These are phyloP conservation scores for Spondyliosoma cantharus DNA, from an alignment of 2,797 vertebrate species.

Conservation along the genomic window DNA sequence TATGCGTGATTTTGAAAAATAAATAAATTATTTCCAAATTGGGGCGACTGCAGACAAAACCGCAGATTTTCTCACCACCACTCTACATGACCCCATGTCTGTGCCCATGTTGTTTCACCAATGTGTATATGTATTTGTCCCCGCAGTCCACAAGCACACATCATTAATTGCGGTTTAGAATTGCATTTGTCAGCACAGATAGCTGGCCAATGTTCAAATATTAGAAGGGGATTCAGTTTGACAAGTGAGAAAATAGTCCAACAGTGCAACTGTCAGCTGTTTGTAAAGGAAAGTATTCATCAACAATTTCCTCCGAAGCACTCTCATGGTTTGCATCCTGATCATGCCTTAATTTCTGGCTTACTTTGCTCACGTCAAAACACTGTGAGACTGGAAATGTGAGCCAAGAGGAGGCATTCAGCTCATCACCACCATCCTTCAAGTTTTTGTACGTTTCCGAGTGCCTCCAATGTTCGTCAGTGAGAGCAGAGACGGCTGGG, in stretches of 20 bases:
- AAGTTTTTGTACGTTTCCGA: conserved; percentile 73
- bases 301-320: conserved; percentile 50
- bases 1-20: no score
- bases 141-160: conserved; percentile 8
- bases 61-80: no score
- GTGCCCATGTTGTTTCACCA: neutral
- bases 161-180: conserved; percentile 4
- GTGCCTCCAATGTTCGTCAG: conserved; percentile 67
- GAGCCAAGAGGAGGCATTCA: conserved; percentile 65
- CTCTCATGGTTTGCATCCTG: conserved; percentile 52
- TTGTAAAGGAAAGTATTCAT: conserved; percentile 55
- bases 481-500: conserved; percentile 63
- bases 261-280: conserved; percentile 39
- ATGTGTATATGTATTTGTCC: neutral
- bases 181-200: conserved; percentile 20
- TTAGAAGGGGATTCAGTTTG: conserved; percentile 40
- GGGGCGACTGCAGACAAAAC: no score
- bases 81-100: no score
- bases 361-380: conserved; percentile 72
- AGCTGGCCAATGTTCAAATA: conserved; percentile 19
- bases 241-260: conserved; percentile 41
- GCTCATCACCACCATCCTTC: conserved; percentile 72
- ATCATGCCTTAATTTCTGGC: conserved; percentile 70
- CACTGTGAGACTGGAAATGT: conserved; percentile 51
- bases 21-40: no score